These are phyloP conservation scores for Embidobia sp. DNA, from an alignment of 2,888 invertebrate species.

Conservation along the genomic window DNA sequence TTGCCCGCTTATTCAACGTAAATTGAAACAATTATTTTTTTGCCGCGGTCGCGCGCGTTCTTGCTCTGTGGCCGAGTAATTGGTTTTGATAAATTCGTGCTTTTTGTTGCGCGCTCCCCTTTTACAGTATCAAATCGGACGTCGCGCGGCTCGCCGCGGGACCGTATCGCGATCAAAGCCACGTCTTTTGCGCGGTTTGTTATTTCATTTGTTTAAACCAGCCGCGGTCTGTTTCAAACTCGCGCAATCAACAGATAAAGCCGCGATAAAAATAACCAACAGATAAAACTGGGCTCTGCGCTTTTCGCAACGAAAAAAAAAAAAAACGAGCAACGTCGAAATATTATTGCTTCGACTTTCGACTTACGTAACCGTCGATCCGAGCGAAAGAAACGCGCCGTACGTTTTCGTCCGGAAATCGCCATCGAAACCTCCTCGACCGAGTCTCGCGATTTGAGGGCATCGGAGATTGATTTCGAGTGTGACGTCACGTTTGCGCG, in stretches of 20 bases:
- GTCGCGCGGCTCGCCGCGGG: slow-evolving; percentile 51
- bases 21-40: slow-evolving; percentile 32
- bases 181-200: slow-evolving; percentile 4
- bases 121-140: slow-evolving; percentile 26
- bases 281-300: too few species aligned
- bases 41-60: neutral
- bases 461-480: slow-evolving; percentile 9
- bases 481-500: slow-evolving; percentile 17
- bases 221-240: neutral
- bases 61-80: slow-evolving; percentile 20
- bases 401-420: too few species aligned
- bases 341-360: too few species aligned
- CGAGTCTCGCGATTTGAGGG: too few species aligned
- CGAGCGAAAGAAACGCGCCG: too few species aligned
- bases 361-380: too few species aligned
- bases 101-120: slow-evolving; percentile 12
- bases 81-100: slow-evolving; percentile 39
- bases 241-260: slow-evolving; percentile 11
- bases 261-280: too few species aligned
- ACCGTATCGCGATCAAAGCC: slow-evolving; percentile 66
- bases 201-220: slow-evolving; percentile 18
- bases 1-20: slow-evolving; percentile 19
- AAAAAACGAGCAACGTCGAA: too few species aligned
- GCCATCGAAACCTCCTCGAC: too few species aligned
- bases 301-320: too few species aligned